Evolutionary conservation across 2,113 vertebrate species (phyloP), one percentile per base, ranked within the genome.

Genomic region (Perca fluviatilis): DNA sequence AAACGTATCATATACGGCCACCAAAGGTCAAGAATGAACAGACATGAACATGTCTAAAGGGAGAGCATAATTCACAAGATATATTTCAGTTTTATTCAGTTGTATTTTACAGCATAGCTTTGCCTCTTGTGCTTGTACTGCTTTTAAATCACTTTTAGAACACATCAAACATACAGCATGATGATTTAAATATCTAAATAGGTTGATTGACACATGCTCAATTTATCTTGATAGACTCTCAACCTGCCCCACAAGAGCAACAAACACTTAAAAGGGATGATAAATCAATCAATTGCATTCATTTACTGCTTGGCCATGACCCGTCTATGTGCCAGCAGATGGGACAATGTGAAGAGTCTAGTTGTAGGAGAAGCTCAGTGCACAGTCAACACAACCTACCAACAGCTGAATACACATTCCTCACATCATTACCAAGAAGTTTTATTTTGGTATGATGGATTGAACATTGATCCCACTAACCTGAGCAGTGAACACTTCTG

Each of bases 341-440:
- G 62, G 36, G 49, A 81, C 86, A 77, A 67, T 53, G 56, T 40
- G 68, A 13, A 23, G 27, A 58, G 79, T 76, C 57, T 74, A 79
- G 79, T 85, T 80, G 43, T 57, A 89, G 15, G 77, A 77, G 57
- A 36, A 63, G 62, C 53, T 73, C 68, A 69, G 6, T 36, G 57
- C 67, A 51, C 75, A 73, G 74, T 86, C 83, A 86, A 78, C 79
- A 77, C 72, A 73, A 73, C 61, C 69, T 12, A 18, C 43, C n/a
- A 54, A 69, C 74, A 82, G 83, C 90, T 88, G 80, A 82, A 62
- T 16, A 79, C 63, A 84, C 82, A 86, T 74, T 74, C 69, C 74
- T 86, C 79, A 79, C 49, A 66, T 76, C 69, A 80, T 53, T 65
- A 63, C 73, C 82, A 69, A 18, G 11, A 80, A 25, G 79, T 79